A percentile compares a stretch with the other conserved stretches of the same genome.
Conservation (phyloP, 2,888 invertebrate genomes). For the Plemyria rubiginata region DNA sequence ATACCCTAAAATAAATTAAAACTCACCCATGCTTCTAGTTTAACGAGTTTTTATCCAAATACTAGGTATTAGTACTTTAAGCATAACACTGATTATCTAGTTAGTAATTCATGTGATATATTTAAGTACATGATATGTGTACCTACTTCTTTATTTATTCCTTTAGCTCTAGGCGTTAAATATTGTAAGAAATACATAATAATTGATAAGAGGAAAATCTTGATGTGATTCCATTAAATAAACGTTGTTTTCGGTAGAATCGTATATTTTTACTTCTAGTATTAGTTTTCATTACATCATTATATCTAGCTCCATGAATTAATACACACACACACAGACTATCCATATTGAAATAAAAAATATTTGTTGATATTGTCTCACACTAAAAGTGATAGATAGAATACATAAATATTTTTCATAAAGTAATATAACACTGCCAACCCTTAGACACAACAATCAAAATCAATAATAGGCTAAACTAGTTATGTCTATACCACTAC, state of each 20-base stretch:
- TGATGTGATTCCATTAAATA: constrained; percentile 70
- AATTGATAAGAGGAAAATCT: constrained; percentile 51
- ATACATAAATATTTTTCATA: neutral
- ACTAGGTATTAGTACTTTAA: constrained; percentile 35
- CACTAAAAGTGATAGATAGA: too few species aligned
- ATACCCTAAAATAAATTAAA: constrained; percentile 38
- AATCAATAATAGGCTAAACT: too few species aligned
- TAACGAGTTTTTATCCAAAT: constrained; percentile 45
- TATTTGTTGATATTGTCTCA: too few species aligned
- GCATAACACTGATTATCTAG: constrained; percentile 45
- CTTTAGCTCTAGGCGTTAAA: constrained; percentile 64
- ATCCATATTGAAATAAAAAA: too few species aligned
- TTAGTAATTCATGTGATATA: constrained; percentile 53
- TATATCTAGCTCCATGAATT: neutral
- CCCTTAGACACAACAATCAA: too few species aligned
- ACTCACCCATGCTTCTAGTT: constrained; percentile 42
- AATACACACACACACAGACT: neutral
- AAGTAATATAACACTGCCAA: too few species aligned
- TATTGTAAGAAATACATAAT: constrained; percentile 62
- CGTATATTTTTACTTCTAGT: constrained; percentile 22
- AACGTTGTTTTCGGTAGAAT: constrained; percentile 60
- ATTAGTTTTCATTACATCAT: constrained; percentile 7
- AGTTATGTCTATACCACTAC: too few species aligned
- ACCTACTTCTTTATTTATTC: constrained; percentile 59
- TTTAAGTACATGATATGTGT: constrained; percentile 50